Evolutionary conservation across 2,113 vertebrate species (phyloP), one percentile per base, ranked within the genome.

Genomic region (Tautogolabrus adspersus): DNA sequence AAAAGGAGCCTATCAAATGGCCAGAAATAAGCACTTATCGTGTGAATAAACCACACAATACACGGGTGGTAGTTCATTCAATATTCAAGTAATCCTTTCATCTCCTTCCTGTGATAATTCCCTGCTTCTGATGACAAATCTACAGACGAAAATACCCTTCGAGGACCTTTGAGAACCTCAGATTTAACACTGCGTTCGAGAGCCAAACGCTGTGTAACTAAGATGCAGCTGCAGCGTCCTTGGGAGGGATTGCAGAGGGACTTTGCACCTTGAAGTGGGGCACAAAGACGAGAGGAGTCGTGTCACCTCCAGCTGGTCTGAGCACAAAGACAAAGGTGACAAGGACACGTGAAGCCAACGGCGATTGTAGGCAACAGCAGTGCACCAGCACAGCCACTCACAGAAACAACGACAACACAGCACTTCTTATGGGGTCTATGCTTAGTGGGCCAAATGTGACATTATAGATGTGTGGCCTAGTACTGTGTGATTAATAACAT

Each of bases 241-340:
- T 89, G 89, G 87, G 49, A 79, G 68, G 83, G 73, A 90, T 81
- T 72, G 86, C 86, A 75, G 87, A 83, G 83, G 88, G 90, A 87
- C 88, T 91, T 90, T 90, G 87, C 92, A 88, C 89, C 90, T 89
- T 89, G 75, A 85, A 92, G 90, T 88, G 84, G 84, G 85, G 82
- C 87, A 84, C 82, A 87, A 89, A 87, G 86, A 93, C 63, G 63
- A 83, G 82, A 83, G 65, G 83, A 85, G 86, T 54, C 75, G 55
- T 87, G 89, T 92, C 92, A 89, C 88, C 88, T 89, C 90, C 91
- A 92, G 91, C 88, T 93, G 92, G 87, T 80, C 83, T 61, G 47
- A 77, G 51, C 85, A 81, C 77, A 72, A 87, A 90, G 86, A 86
- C 79, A 66, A 87, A 85, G 88, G 91, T 90, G 84, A 92, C 92